These are phyloP conservation scores for Carcina quercana DNA, from an alignment of 2,888 invertebrate genomes.

Conservation along the genomic window DNA sequence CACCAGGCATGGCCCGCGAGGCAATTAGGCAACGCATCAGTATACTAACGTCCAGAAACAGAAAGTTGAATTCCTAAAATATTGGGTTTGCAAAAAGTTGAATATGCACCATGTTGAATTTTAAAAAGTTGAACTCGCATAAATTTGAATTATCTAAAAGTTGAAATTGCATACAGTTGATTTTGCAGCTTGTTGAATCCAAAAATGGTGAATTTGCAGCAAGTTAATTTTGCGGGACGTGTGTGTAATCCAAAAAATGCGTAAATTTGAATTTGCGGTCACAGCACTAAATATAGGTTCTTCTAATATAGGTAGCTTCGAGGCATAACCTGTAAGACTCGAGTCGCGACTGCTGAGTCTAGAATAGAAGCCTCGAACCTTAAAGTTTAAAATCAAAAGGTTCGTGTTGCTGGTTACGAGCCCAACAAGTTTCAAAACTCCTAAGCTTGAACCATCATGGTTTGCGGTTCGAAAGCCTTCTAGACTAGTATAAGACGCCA, in stretches of 20 bases:
- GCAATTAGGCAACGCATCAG: no score
- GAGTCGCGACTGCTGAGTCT: slow-evolving; percentile 2
- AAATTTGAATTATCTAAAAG: no score
- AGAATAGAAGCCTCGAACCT: slow-evolving; percentile 4
- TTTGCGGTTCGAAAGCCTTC: neutral
- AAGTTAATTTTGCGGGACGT: no score
- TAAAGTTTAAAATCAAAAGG: slow-evolving; percentile 2
- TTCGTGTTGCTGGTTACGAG: slow-evolving; percentile 2
- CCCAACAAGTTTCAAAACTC: slow-evolving; percentile 1
- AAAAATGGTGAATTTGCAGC: neutral
- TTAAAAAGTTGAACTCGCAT: neutral
- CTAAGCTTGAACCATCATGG: slow-evolving; percentile 1
- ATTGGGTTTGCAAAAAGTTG: neutral
- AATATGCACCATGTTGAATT: neutral
- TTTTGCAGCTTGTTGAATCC: neutral
- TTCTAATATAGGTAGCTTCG: neutral
- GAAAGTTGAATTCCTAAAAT: no score
- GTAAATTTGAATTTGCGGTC: no score
- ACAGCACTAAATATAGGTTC: neutral
- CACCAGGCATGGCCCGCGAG: no score
- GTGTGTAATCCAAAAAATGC: no score
- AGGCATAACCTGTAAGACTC: slow-evolving; percentile 1
- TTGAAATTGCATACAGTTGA: no score
- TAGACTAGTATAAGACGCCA: neutral
- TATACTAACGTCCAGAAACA: no score